Evolutionary conservation across 2,888 invertebrate genomes (phyloP), one percentile per base, ranked within the genome.

Genomic region (Emmelina monodactyla): DNA sequence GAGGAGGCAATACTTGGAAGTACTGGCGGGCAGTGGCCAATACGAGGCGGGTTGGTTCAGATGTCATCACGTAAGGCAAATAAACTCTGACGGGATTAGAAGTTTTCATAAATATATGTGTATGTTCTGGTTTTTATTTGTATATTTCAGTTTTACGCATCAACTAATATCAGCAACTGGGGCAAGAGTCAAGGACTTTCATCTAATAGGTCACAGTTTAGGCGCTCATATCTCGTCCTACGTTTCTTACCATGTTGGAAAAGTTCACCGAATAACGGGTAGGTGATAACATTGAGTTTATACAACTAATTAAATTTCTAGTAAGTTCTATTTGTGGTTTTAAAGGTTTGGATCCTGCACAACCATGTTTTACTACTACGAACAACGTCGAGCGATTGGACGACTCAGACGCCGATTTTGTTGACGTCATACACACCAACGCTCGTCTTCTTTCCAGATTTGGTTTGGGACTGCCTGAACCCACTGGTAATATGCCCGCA

Each of bases 351-450:
- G 87, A 87, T 46, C 86, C 87, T 6, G 85, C 86, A 0, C 84
- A 85, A 37, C 86, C 85, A 0, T 86, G 85, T 44, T 87, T 86
- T 52, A 68, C 66, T 11, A 69, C 72, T 0, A 51, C 58, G 0
- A 65, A 69, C 40, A 37, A 54, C 1, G 58, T 63, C 0, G 78
- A 85, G 41, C 69, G 82, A 7, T 50, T 87, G 39, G 83, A 85
- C 46, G 56, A 61, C 3, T 55, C 66, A 0, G 86, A 87, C 41
- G 86, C 86, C 0, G 68, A 76, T 15, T 84, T 81, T 33, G 84
- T 87, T 1, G 86, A 87, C 43, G 69, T 86, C 16, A 84, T 86
- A 38, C 87, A 87, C 47, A 86, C 87, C 0, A 85, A 86, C 40
- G 85, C 82, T 1, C 66, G 79, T 33, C 53, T 82, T 9, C 50